Evolutionary conservation across 2,888 invertebrate genomes (phyloP), one percentile per base, ranked within the genome.

Genomic region (Hypselothyrea guttata): DNA sequence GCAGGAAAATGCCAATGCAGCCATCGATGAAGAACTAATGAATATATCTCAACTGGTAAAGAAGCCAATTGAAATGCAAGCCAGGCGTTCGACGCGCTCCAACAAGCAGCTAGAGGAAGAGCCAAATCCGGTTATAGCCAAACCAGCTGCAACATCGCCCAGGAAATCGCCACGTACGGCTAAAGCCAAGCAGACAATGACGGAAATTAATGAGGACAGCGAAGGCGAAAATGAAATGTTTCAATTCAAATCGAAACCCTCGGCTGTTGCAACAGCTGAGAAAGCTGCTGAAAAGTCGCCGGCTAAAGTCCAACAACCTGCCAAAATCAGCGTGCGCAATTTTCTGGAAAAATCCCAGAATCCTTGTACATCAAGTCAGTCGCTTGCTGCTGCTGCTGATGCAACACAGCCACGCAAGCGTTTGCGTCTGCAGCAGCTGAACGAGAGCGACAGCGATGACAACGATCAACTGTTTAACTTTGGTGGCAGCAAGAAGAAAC

Each of bases 381-480:
- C 11, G 4, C 3, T 22, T 22, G n/a, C 8, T 35, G 48, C 16
- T 2, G n/a, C 54, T n/a, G 30, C 38, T 7, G n/a, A n/a, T n/a
- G 34, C 61, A 22, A 9, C 60, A 0, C 56, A 68, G 7, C 46
- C 61, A 0, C 61, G 57, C 0, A 89, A 89, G 46, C 81, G 88
- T 4, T 55, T 82, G 7, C 77, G 75, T 1, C 64, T 89, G 15
- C 72, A 86, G 30, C 55, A 63, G n/a, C 56, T 89, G 1, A 77
- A 68, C n/a, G 86, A 84, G 35, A 81, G 75, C 33, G 87, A 87
- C 45, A 74, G 82, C 53, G 88, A 88, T 44, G 84, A 88, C 34
- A 71, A 83, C 11, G 86, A 86, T 9, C 78, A 87, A 62, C 60
- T 87, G 1, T 89, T 89, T 27, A 70, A 86, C 22, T 89, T 88